A percentile compares a stretch with the other conserved stretches of the same genome.
phyloP scores from a whole-genome alignment of 2,113 vertebrate species.

The Salvelinus sp. region DNA sequence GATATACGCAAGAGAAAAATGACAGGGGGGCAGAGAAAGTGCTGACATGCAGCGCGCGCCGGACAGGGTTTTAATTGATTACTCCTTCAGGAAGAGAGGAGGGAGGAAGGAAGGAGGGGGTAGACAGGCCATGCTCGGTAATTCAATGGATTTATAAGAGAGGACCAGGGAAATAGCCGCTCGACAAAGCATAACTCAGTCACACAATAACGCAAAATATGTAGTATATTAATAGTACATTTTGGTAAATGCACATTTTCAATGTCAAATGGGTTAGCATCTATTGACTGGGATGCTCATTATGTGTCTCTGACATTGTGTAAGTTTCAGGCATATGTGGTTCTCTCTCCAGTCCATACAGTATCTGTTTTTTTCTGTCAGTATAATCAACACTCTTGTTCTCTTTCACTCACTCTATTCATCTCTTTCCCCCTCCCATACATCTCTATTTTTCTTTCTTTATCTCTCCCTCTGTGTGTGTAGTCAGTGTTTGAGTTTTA shows the following conservation, averaged over 20 bases:
- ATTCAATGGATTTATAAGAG: slow-evolving; percentile 71
- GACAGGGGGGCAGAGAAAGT: slow-evolving; percentile 46
- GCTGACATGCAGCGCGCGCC: slow-evolving; percentile 61
- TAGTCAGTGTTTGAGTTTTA: slow-evolving; percentile 22
- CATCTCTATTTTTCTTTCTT: too few relatives aligned
- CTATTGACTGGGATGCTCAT: not conserved
- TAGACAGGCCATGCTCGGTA: slow-evolving; percentile 55
- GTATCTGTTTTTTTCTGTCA: too few relatives aligned
- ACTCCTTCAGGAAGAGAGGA: slow-evolving; percentile 55
- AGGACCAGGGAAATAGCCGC: slow-evolving; percentile 50
- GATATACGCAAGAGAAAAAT: slow-evolving; percentile 3
- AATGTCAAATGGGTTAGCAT: not conserved
- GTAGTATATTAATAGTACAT: slow-evolving; percentile 2
- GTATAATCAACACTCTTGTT: too few relatives aligned
- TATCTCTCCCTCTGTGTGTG: not conserved
- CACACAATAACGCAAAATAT: slow-evolving; percentile 48
- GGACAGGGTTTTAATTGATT: slow-evolving; percentile 75
- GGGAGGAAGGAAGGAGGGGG: slow-evolving; percentile 27
- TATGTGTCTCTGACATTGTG: not conserved
- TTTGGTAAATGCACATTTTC: too few relatives aligned
- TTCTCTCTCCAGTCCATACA: not conserved
- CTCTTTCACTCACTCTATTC: too few relatives aligned
- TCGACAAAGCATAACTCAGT: slow-evolving; percentile 60
- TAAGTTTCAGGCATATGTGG: not conserved
- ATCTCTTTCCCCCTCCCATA: too few relatives aligned